Base-by-base conservation (phyloP, 2,797 vertebrate species). In the Chiroxiphia lanceolata region DNA sequence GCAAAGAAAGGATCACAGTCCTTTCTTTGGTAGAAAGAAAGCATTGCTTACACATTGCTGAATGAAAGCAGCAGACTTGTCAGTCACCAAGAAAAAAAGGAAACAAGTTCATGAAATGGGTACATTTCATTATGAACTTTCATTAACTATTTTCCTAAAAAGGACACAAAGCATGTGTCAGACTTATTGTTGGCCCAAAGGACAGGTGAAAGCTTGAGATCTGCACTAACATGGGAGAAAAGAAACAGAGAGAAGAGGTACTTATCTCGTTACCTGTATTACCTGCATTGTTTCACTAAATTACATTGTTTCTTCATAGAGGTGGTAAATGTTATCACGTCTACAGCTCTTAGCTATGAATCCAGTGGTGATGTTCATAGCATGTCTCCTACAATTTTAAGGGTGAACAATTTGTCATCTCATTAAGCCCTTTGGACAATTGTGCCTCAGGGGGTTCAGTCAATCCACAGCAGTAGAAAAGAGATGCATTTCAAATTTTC, bases 401-500 rank as follows among this genome's bases (percentile, higher is more conserved):
- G 48, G 59, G 51, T 87, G 71, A 91, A 87, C 5, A 10, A 80
- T 94, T 79, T 95, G 78, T 82, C 74, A 74, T 64, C 36, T 54
- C 67, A 87, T 78, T 95, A 87, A 95, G 53, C 40, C 78, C 78
- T 89, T 77, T 77, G 81, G 78, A 77, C 84, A 77, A 60, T 75
- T 89, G 71, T 85, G 84, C 90, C 90, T 93, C 83, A 83, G 90
- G 90, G 86, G 71, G 64, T 38, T 90, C 90, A 90, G 92, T 90
- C 94, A 95, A 96, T 96, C 93, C 92, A 76, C 44, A 89, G 60
- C 70, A 77, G 50, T 70, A 95, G 48, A 80, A 75, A 93, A 82
- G 77, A 95, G 64, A 27, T 95, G 93, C 86, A 84, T 95, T 95
- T 92, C 64, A 87, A 45, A 85, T 93, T 92, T 95, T 82, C 60